Percentiles rank a stretch among this genome's conserved stretches.
These are phyloP conservation scores for Eristalis pertinax DNA, from an alignment of 2,888 invertebrate genomes.

Conservation along the genomic window DNA sequence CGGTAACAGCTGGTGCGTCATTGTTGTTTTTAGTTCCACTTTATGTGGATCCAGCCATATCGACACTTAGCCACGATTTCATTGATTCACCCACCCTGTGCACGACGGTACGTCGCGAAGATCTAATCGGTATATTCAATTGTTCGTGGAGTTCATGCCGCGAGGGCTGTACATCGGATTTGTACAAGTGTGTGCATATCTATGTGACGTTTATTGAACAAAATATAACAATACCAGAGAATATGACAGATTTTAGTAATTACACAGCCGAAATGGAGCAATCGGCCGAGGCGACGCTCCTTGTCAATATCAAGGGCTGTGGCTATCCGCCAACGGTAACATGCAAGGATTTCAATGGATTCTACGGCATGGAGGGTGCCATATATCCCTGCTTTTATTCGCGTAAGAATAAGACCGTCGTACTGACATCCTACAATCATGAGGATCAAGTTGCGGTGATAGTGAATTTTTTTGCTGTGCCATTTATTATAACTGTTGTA, in stretches of 20 bases:
- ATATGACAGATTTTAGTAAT: conserved; percentile 80
- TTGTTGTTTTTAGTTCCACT: conserved; percentile 88
- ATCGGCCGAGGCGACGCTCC: conserved; percentile 83
- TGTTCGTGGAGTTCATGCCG: conserved; percentile 96
- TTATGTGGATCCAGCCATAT: conserved; percentile 93
- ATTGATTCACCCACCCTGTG: conserved; percentile 92
- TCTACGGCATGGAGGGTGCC: conserved; percentile 88
- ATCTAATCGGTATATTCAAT: conserved; percentile 92
- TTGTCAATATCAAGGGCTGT: conserved; percentile 95
- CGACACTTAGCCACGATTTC: conserved; percentile 93
- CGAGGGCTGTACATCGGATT: conserved; percentile 93
- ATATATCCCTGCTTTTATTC: conserved; percentile 94
- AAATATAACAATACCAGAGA: conserved; percentile 81
- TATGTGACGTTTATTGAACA: conserved; percentile 83
- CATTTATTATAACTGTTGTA: conserved; percentile 91
- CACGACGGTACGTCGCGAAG: conserved; percentile 90
- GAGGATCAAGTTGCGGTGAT: conserved; percentile 91
- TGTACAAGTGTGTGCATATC: conserved; percentile 86
- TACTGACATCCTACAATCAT: conserved; percentile 91
- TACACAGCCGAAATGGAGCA: conserved; percentile 80
- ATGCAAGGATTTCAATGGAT: conserved; percentile 88
- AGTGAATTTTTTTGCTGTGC: conserved; percentile 91
- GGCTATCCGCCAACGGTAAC: conserved; percentile 94
- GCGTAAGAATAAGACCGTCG: conserved; percentile 90
- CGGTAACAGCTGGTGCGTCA: conserved; percentile 88